Evolutionary conservation across 2,797 vertebrate species (phyloP).

Genomic region (Cossypha niveicapilla): DNA sequence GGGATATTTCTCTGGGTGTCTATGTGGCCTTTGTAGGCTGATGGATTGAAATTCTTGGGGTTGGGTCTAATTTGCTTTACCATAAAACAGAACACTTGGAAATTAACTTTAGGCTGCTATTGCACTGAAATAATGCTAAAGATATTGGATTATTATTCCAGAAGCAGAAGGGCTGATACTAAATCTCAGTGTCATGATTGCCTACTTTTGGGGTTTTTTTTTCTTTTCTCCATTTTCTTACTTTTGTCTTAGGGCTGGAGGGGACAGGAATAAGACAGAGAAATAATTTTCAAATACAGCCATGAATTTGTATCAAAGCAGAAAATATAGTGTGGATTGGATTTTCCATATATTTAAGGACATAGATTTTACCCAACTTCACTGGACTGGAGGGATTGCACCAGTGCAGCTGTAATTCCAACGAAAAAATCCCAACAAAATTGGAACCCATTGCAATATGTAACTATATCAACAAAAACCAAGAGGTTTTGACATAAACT

Average conservation of each 20-base stretch:
- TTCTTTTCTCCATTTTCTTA: fast-evolving
- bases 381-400: neutral
- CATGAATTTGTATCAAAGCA: neutral
- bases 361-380: neutral
- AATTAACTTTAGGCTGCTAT: neutral
- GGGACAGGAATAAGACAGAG: neutral
- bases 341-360: neutral
- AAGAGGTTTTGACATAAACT: neutral
- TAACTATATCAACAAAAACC: neutral
- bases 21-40: neutral
- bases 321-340: neutral
- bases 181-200: neutral
- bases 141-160: neutral
- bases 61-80: neutral
- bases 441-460: neutral
- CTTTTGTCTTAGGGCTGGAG: fast-evolving
- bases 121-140: neutral
- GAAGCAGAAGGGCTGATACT: neutral
- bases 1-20: neutral
- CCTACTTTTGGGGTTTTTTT: fast-evolving
- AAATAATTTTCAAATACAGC: neutral
- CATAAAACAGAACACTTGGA: neutral
- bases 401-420: neutral
- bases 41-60: neutral
- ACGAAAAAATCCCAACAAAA: neutral